Base-by-base conservation (phyloP, 2,888 invertebrate species). In the Drosophila testacea region DNA sequence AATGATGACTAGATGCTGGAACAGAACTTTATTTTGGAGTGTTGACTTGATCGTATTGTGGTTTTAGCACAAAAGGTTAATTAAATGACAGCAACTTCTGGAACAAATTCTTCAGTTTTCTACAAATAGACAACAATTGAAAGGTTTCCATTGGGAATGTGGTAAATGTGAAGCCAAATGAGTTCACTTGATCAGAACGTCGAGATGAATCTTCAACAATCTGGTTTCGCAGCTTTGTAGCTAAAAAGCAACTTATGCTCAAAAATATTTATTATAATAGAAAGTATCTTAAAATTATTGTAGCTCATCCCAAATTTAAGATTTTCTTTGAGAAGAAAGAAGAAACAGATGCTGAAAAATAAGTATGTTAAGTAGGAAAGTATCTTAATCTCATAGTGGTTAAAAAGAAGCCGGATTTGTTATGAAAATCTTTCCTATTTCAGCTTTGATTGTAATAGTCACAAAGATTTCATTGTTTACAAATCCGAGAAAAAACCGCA, bases 61-160 rank as follows among this genome's bases (percentile, higher is more conserved):
- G 44, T 10, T 32, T 36, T 7, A 22, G 39, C n/a, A 6, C 22
- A 7, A 44, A 22, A 54, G 54, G 54, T 54, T 54, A 54, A 41
- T 54, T 54, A 54, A 54, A 30, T 32, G 54, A 30, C 30, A 32
- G 32, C 4, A 4, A 22, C 3, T 42, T 42, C 42, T 11, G 22
- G 42, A 42, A 22, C 1, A 34, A 30, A n/a, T 34, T 22, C 32
- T 30, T 30, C 30, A 22, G 54, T 30, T 32, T 51, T 51, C 34
- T 42, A 44, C 34, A 27, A 44, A 55, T 55, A 55, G 55, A 32
- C 42, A 27, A n/a, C 39, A 34, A 44, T 47, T 71, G 54, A 59
- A 52, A 73, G 32, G 47, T 46, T 52, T 30, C 52, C 22, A 28
- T 28, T 36, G 32, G 38, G 42, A 42, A 55, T 55, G 55, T 55